Evolutionary conservation across 2,888 invertebrate species (phyloP), one percentile per base, ranked within the genome.

Genomic region (Lycia hirtaria): DNA sequence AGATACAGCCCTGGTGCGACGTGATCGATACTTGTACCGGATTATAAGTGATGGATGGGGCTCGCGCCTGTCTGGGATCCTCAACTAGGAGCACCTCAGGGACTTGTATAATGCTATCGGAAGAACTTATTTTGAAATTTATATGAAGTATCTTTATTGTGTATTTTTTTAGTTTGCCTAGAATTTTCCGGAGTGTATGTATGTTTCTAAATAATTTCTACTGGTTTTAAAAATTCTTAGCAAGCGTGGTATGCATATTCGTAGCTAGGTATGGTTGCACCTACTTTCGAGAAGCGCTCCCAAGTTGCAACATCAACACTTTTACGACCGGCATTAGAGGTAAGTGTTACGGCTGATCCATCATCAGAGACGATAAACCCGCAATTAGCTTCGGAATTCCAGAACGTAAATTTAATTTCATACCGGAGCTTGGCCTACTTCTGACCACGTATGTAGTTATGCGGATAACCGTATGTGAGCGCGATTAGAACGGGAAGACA

Each of bases 391-490:
- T 70, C 66, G 78, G 80, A 78, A 79, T 83, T 82, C 80, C 75
- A 72, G 77, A 78, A 77, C 80, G 76, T 73, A 85, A 85, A 81
- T 59, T 84, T 81, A 83, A 86, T 87, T 86, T 82, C 67, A 85
- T 78, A 81, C 80, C 75, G 75, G 79, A 81, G 81, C 73, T 76
- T 81, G 87, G 84, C 87, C 89, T 77, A 90, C 81, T 86, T 87
- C 72, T 76, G 72, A 45, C 50, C 50, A 26, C 49, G 37, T 15
- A 81, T 78, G 76, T 76, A 72, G 79, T 78, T 77, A 81, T 82
- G 83, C 83, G 83, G 80, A 76, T 88, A 87, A 88, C 88, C 86
- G 88, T 88, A 86, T 79, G 74, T 67, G 72, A 78, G 72, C 74
- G 15, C n/a, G 71, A 71, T 68, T 49, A 37, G 38, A 40, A 32